Conservation (phyloP, 2,888 invertebrate genomes). For the Entomobrya multifasciata region DNA sequence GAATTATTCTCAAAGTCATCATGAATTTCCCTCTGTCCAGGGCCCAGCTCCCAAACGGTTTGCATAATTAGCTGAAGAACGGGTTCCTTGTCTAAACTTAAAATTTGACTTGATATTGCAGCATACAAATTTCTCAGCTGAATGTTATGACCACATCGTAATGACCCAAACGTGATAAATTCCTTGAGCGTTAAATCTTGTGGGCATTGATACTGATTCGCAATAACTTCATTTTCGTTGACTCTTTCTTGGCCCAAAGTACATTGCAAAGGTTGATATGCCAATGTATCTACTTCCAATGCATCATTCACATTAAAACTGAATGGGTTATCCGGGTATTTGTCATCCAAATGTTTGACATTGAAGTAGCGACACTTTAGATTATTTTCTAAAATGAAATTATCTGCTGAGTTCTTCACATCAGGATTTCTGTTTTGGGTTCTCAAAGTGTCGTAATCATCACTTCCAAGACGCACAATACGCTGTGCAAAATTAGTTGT, state of each 20-base stretch:
- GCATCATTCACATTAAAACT: background rate
- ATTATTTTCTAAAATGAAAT: slow-evolving; percentile 7
- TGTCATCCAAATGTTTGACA: background rate
- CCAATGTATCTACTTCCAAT: background rate
- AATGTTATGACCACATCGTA: slow-evolving; percentile 49
- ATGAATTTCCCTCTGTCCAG: slow-evolving; percentile 49
- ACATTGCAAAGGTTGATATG: background rate
- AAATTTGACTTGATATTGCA: slow-evolving; percentile 3
- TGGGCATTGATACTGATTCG: slow-evolving; percentile 54
- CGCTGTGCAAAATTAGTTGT: too few relatives aligned
- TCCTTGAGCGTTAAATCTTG: slow-evolving; percentile 4
- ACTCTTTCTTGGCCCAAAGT: background rate
- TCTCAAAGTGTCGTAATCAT: too few relatives aligned
- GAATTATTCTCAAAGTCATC: slow-evolving; percentile 23
- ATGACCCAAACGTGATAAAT: slow-evolving; percentile 46
- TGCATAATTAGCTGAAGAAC: slow-evolving; percentile 45
- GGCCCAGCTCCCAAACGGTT: slow-evolving; percentile 53
- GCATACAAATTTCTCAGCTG: slow-evolving; percentile 64
- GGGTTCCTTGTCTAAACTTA: slow-evolving; percentile 57
- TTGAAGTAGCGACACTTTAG: background rate
- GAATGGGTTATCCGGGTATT: background rate
- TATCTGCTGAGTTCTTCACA: background rate
- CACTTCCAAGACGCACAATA: too few relatives aligned
- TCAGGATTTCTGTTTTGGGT: too few relatives aligned
- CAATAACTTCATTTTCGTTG: slow-evolving; percentile 48